A percentile compares a stretch with the other conserved stretches of the same genome.
phyloP scores from a whole-genome alignment of 2,888 invertebrate genomes.

The Melieria crassipennis region DNA sequence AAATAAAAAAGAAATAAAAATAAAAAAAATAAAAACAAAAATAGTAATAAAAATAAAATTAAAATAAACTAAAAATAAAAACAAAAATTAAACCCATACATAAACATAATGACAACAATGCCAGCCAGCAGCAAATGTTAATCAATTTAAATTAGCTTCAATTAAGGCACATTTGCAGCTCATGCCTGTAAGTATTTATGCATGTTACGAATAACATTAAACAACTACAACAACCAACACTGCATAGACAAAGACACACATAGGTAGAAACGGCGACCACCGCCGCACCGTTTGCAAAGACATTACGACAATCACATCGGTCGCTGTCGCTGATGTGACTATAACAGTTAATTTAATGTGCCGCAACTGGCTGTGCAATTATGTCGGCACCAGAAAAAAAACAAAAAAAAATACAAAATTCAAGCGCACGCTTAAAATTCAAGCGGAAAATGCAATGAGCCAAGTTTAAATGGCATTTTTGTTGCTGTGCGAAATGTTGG shows the following conservation, averaged over 20 bases:
- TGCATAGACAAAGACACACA: no score
- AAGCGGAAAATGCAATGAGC: no score
- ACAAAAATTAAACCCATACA: background rate
- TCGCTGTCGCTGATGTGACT: no score
- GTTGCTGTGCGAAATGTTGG: no score
- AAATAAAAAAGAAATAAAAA: background rate
- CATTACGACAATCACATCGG: no score
- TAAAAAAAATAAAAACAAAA: background rate
- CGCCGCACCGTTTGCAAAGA: background rate
- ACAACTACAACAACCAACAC: background rate
- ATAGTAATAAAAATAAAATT: background rate
- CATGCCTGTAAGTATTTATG: background rate
- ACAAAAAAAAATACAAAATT: no score
- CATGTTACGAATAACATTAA: background rate
- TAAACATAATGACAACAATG: conserved; percentile 2
- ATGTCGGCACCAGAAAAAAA: no score
- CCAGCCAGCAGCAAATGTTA: conserved; percentile 37
- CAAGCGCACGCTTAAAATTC: no score
- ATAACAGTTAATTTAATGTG: no score
- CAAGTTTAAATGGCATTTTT: no score
- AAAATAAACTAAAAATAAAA: background rate
- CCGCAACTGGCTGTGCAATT: no score
- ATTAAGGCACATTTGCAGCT: conserved; percentile 45
- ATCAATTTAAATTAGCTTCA: conserved; percentile 58
- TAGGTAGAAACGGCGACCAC: background rate